Conservation (phyloP, 2,888 invertebrate genomes). For the Tenthredo scrophulariae region DNA sequence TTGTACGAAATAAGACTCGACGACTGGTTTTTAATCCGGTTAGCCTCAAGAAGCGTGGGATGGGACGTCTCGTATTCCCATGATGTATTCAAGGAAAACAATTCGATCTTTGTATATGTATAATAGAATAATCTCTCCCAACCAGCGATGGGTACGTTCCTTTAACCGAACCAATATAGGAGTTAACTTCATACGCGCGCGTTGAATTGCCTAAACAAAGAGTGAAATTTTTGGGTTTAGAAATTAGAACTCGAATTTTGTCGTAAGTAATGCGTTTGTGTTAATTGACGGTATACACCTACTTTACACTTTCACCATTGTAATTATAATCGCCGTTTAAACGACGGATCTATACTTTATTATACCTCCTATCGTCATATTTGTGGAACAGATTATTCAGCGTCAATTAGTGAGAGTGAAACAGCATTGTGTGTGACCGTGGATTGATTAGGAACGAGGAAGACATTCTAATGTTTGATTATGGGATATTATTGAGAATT, state of each 20-base stretch:
- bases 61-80: conserved; percentile 37
- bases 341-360: background rate
- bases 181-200: background rate
- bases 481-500: background rate
- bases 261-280: conserved; percentile 6
- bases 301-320: conserved; percentile 27
- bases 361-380: too few relatives aligned
- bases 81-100: conserved; percentile 21
- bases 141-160: background rate
- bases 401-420: background rate
- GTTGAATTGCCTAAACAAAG: background rate
- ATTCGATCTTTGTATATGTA: background rate
- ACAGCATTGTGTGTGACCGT: background rate
- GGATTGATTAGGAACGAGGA: background rate
- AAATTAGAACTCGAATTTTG: conserved; percentile 27
- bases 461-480: background rate
- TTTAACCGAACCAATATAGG: background rate
- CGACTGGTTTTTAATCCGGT: conserved; percentile 40
- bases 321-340: conserved; percentile 8
- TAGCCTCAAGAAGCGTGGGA: conserved; percentile 36
- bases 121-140: conserved; percentile 10
- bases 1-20: background rate
- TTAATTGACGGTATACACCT: background rate
- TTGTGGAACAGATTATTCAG: background rate
- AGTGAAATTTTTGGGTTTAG: conserved; percentile 27